phyloP scores from a whole-genome alignment of 2,797 vertebrate species.

The Poeciliopsis presidionis region DNA sequence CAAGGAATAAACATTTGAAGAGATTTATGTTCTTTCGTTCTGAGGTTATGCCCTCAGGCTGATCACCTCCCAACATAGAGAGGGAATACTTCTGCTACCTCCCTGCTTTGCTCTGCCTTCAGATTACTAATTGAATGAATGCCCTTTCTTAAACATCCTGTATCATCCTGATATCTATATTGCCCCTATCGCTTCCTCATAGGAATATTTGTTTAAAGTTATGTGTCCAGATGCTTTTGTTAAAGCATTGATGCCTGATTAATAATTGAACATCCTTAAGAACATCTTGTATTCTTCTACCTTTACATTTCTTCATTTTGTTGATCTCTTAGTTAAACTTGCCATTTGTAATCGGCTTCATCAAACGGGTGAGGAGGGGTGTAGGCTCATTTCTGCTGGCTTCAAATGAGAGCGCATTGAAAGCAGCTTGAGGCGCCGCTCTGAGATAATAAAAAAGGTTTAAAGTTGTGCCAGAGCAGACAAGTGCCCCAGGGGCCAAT shows the following conservation, averaged over 20 bases:
- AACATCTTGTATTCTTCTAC: background rate
- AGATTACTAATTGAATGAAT: background rate
- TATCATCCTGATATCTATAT: background rate
- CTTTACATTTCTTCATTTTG: background rate
- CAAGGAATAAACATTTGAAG: background rate
- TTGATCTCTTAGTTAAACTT: background rate
- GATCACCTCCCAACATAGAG: background rate
- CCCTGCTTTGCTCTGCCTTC: background rate
- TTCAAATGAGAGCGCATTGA: slow-evolving; percentile 16
- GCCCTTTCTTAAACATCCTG: background rate
- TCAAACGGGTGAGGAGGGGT: background rate
- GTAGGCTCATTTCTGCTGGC: background rate
- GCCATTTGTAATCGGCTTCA: background rate
- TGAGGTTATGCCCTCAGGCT: background rate
- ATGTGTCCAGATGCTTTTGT: background rate
- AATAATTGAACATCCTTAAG: background rate
- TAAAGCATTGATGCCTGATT: background rate
- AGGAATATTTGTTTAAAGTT: background rate
- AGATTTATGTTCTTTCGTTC: background rate
- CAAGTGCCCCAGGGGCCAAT: slow-evolving; percentile 10
- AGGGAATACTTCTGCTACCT: background rate
- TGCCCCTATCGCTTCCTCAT: background rate
- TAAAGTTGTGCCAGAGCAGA: slow-evolving; percentile 15
- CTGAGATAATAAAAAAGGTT: slow-evolving; percentile 21
- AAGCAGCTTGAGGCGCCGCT: slow-evolving; percentile 2